Conservation (phyloP, 2,888 invertebrate species). For the Periphyllus acericola region DNA sequence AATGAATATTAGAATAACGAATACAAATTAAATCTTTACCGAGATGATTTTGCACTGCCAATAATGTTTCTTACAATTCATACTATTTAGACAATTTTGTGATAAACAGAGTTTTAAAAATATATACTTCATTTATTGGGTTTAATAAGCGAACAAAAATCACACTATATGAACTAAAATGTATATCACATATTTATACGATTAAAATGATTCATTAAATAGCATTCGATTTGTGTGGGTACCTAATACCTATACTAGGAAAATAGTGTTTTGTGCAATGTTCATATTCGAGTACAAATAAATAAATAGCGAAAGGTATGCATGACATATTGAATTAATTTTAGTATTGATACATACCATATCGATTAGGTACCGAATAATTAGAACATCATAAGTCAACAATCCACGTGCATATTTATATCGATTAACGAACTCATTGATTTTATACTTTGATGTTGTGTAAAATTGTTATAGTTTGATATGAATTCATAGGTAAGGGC, state of each 20-base stretch:
- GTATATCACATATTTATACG: background rate
- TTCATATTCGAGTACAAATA: too few relatives aligned
- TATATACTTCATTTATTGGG: background rate
- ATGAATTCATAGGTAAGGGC: background rate
- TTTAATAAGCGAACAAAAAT: constrained; percentile 1
- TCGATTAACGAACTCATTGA: background rate
- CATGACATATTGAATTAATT: too few relatives aligned
- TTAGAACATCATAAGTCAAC: too few relatives aligned
- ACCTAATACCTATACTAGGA: too few relatives aligned
- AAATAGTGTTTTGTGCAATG: too few relatives aligned
- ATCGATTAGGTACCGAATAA: too few relatives aligned
- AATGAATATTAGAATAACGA: background rate
- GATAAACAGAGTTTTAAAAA: background rate
- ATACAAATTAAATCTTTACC: background rate
- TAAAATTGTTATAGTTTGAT: background rate
- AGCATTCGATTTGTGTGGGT: background rate
- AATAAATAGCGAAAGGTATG: too few relatives aligned
- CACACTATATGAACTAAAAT: background rate
- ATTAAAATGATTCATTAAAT: background rate
- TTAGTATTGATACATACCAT: too few relatives aligned
- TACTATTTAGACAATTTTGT: background rate
- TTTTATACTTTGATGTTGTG: background rate
- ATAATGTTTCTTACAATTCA: background rate
- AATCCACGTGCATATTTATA: too few relatives aligned
- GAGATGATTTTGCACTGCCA: background rate